Percentiles rank a stretch among this genome's conserved stretches.
These are phyloP conservation scores for Nylanderia fulva DNA, from an alignment of 1,140 invertebrate species.

Conservation along the genomic window DNA sequence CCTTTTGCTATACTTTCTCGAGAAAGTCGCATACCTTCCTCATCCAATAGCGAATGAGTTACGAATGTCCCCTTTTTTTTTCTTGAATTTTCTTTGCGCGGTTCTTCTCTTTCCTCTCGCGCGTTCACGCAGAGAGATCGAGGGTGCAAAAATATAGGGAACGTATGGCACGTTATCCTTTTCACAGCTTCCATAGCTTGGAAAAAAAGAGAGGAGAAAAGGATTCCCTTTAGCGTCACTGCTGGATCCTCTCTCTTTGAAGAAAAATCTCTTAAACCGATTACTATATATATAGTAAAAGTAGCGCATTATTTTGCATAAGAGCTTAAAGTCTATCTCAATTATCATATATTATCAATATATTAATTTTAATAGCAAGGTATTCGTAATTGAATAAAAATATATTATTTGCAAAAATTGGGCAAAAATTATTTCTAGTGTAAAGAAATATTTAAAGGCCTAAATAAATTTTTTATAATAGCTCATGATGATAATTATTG, in stretches of 20 bases:
- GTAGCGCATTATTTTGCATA: slow-evolving; percentile 14
- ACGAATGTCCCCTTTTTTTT: slow-evolving; percentile 30
- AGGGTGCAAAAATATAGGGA: neutral
- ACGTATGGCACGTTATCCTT: slow-evolving; percentile 39
- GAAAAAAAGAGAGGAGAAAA: neutral
- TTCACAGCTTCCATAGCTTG: neutral
- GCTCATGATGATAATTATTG: no score
- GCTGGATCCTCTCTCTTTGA: slow-evolving; percentile 12
- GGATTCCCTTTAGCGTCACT: slow-evolving; percentile 15
- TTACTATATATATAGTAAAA: slow-evolving; percentile 46
- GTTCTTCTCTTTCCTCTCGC: neutral
- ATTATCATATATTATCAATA: neutral
- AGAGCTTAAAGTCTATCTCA: neutral
- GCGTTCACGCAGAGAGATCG: neutral
- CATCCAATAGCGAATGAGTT: slow-evolving; percentile 59
- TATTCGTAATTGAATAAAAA: neutral
- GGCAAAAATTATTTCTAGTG: no score
- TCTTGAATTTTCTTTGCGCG: neutral
- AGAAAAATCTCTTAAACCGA: slow-evolving; percentile 42
- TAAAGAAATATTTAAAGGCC: no score
- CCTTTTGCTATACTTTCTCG: slow-evolving; percentile 31
- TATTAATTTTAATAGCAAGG: neutral
- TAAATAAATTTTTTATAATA: no score
- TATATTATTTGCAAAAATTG: neutral
- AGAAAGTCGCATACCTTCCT: slow-evolving; percentile 19